A percentile compares a stretch with the other conserved stretches of the same genome.
These are phyloP conservation scores for Trichopoda pennipes DNA, from an alignment of 2,888 invertebrate species.

Conservation along the genomic window DNA sequence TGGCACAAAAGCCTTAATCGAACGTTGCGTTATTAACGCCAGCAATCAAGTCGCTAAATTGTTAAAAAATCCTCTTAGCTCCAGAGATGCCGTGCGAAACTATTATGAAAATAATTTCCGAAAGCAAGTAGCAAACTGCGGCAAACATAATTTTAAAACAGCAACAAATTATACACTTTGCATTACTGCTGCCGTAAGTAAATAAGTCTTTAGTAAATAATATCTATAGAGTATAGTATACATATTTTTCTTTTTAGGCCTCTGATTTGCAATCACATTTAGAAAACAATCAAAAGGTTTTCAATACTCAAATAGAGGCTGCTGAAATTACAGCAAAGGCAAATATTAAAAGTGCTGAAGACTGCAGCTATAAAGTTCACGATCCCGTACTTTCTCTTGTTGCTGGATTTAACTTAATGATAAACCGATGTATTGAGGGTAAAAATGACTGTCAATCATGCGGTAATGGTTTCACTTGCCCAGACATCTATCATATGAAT, in stretches of 20 bases:
- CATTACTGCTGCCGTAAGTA: constrained; percentile 4
- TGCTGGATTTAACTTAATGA: too few species aligned
- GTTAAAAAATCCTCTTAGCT: neutral
- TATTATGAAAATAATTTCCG: constrained; percentile 27
- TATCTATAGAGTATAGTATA: constrained; percentile 1
- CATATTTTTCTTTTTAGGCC: constrained; percentile 26
- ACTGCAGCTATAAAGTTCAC: constrained; percentile 44
- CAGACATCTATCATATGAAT: neutral
- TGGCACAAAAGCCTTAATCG: constrained; percentile 21
- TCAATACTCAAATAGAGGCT: constrained; percentile 36
- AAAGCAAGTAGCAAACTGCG: constrained; percentile 13
- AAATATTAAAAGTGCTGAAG: constrained; percentile 39
- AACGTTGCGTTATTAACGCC: constrained; percentile 52
- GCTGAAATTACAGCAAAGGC: constrained; percentile 35
- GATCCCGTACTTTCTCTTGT: too few species aligned
- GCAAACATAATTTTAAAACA: neutral
- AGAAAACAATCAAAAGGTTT: constrained; percentile 36
- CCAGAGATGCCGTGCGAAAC: constrained; percentile 8
- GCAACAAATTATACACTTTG: constrained; percentile 21
- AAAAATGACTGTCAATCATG: neutral
- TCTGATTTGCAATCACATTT: constrained; percentile 7
- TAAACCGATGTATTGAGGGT: too few species aligned
- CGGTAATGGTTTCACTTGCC: neutral
- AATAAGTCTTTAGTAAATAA: neutral
- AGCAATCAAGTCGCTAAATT: constrained; percentile 12